Conservation (phyloP, 2,888 invertebrate species). For the Aleiodes leptofemur region DNA sequence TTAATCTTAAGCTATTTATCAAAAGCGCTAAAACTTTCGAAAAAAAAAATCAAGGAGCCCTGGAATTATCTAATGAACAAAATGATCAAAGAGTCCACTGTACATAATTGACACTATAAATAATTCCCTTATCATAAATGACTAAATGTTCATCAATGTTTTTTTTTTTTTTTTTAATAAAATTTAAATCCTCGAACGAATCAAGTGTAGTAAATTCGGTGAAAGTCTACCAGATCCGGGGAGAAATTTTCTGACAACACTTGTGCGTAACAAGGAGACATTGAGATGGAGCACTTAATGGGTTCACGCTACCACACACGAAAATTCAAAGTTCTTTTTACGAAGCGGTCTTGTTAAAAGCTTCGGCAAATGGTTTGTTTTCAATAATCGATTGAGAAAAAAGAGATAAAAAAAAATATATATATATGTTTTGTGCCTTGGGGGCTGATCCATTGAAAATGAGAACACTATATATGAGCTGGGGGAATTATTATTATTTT, state of each 20-base stretch:
- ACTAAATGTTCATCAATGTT: conserved; percentile 32
- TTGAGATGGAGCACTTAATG: conserved; percentile 46
- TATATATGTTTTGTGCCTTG: not conserved
- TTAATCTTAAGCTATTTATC: too few species aligned
- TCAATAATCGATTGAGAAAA: conserved; percentile 37
- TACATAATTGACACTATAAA: too few species aligned
- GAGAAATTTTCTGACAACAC: conserved; percentile 56
- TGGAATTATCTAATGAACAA: too few species aligned
- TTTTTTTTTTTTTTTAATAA: too few species aligned
- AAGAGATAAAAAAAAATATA: not conserved
- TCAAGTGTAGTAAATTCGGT: conserved; percentile 50
- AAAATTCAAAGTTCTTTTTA: conserved; percentile 15
- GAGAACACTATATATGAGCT: too few species aligned
- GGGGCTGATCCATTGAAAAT: not conserved
- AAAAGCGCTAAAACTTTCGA: too few species aligned
- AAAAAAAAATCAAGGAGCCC: too few species aligned
- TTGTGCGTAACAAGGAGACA: conserved; percentile 44
- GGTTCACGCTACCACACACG: conserved; percentile 41
- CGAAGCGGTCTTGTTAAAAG: conserved; percentile 32
- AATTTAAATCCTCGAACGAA: conserved; percentile 7
- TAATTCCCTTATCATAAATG: too few species aligned
- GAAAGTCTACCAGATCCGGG: conserved; percentile 54
- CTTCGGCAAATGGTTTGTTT: conserved; percentile 26
- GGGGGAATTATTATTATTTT: too few species aligned
- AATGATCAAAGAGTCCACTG: too few species aligned